Evolutionary conservation across 2,113 vertebrate species (phyloP), one percentile per base, ranked within the genome.

Genomic region (Microcebus jonahi): DNA sequence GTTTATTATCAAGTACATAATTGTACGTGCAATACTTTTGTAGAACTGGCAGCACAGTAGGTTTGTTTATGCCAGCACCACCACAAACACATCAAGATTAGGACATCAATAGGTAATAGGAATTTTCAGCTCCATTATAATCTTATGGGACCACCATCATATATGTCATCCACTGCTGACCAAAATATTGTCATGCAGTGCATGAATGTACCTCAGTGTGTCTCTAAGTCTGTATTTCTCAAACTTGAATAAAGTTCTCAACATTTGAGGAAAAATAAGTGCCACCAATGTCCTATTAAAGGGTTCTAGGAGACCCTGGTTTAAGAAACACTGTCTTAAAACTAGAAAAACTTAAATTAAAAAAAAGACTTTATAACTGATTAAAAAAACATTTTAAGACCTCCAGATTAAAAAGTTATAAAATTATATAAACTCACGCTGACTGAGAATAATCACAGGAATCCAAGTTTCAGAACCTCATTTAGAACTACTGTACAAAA

Each of bases 301-400:
- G 34, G 17, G 39, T 88, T 89, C 71, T 75, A 1, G 4, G 11
- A 13, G 5, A 31, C 48, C 2, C 50, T 75, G 23, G 15, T 75
- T 92, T 88, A 42, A 97, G n/a, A 90, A 97, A 75, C n/a, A 83
- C 4, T 39, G 27, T n/a, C 42, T 75, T 93, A 80, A 68, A 65
- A 81, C 25, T 39, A 79, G 18, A 63, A 77, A 55, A 75, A 75
- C 42, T 48, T 48, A 70, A 29, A 12, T 48, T 48, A 29, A 7
- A 1, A 13, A 25, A 65, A 77, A 71, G 2, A 90, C 6, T 59
- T 31, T 25, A 53, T 42, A 68, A 45, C 25, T 67, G 39, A 50
- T 71, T 67, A 39, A 75, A 70, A 85, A 95, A 59, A 76, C 1
- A 82, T 18, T 68, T 86, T 50, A 83, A 70, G 34, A 48, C 8